Evolutionary conservation across 2,797 vertebrate genomes (phyloP).

Genomic region (Buceros bicornis): DNA sequence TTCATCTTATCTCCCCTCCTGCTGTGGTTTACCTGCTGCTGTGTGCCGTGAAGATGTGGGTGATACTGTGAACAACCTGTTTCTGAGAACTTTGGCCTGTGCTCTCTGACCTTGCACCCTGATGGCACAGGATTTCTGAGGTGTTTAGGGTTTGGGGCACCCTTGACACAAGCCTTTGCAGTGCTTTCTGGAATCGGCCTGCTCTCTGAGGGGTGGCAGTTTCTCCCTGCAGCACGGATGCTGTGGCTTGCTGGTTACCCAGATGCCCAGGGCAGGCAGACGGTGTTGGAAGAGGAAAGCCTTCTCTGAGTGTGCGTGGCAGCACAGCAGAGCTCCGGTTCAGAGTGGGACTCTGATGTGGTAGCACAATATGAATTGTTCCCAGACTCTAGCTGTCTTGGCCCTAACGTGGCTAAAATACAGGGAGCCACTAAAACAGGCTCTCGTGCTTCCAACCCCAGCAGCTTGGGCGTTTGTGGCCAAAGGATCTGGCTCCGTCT

Average conservation of each 20-base stretch:
- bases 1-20: neutral
- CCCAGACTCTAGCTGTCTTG: neutral
- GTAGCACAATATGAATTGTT: neutral
- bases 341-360: neutral
- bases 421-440: neutral
- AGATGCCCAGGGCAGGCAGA: neutral
- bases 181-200: neutral
- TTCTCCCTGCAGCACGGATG: neutral
- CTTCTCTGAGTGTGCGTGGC: neutral
- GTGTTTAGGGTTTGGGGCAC: neutral
- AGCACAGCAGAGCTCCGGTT: neutral
- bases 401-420: neutral
- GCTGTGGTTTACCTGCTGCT: conserved; percentile 6
- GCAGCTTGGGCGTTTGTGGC: neutral
- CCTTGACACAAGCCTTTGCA: neutral
- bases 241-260: neutral
- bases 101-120: accelerated
- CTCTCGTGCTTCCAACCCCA: neutral
- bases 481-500: neutral
- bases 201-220: neutral
- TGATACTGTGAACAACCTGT: neutral
- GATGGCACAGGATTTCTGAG: neutral
- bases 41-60: neutral
- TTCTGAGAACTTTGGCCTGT: neutral
- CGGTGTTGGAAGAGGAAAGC: neutral